Base-by-base conservation (phyloP, 2,888 invertebrate species). In the Cotesia congregata region DNA sequence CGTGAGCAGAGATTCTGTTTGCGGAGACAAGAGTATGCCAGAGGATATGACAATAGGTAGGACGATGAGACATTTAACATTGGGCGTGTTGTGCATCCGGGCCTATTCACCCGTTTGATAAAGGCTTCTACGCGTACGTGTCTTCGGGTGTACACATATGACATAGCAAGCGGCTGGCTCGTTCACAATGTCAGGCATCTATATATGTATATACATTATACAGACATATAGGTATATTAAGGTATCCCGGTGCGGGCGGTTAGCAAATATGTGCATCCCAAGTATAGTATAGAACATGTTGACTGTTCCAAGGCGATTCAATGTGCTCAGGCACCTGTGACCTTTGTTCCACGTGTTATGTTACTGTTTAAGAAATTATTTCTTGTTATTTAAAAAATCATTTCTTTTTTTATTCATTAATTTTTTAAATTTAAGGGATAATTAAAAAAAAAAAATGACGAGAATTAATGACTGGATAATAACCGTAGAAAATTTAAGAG, bases 101-200 rank as follows among this genome's bases (percentile, higher is more conserved):
- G 69, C 68, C 50, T 77, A 77, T 77, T 77, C 73, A 77, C 61
- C 62, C 76, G 64, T 65, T 38, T 64, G 73, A 74, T 77, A 65
- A 74, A 77, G 77, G 69, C 69, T 50, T 60, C 50, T 64, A 65
- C 70, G 64, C 69, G 70, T 30, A 30, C 76, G 76, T 77, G 77
- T 73, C 77, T 72, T 73, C 67, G 50, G 50, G 9, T 50, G 12
- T 50, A 50, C 60, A 74, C 41, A 74, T 12, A 41, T 41, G 12
- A 50, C 50, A 50, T 50, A 50, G 50, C 12, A 12, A 50, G 2
- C 50, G 50, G 50, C 12, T 50, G 12, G 50, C 50, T 50, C 50
- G 50, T 50, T 50, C 50, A 50, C 50, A 50, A 50, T 50, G 50
- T 50, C 50, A 50, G 50, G 50, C 9, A 50, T 50, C 50, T 50